Base-by-base conservation (phyloP, 2,113 vertebrate species). In the Spheniscus mendiculus region DNA sequence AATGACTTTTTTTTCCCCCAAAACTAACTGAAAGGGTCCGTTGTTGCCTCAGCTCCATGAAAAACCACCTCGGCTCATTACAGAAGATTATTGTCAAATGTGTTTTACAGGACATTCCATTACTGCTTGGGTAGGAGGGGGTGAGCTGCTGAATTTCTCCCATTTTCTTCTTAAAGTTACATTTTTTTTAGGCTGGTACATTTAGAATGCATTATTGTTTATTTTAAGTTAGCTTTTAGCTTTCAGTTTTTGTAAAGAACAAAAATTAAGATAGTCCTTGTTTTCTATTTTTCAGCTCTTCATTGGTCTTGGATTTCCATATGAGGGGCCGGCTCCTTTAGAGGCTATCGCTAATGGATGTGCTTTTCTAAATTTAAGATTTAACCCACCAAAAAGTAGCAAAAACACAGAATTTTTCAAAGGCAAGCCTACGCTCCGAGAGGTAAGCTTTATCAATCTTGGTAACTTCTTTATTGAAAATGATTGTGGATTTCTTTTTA, bases 331-430 rank as follows among this genome's bases (percentile, higher is more conserved):
- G 0, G 99, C 99, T 94, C 99, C 99, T 16, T 95, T 99, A 71
- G 99, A 99, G 94, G 99, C 99, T 83, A 99, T 99, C 73, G 99
- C 99, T 83, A 99, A 99, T 81, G 99, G 99, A 92, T 99, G 99
- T 49, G 99, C 99, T 73, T 99, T 99, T 97, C 98, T 99, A 89
- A 99, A 99, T 97, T 99, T 99, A 66, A 99, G 99, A 89, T 99
- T 99, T 97, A 99, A 93, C 87, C 99, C 99, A 22, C 98, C 99
- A 6, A 99, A 99, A 98, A 99, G 99, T 97, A 99, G 99, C 98
- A 99, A 99, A 97, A 99, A 99, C 97, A 99, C 99, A 0, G 99
- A 99, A 90, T 99, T 99, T 98, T 99, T 99, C 98, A 99, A 99
- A 95, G 99, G 99, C 71, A 99, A 99, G 72, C 99, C 99, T 93